Conservation (phyloP, 2,888 invertebrate species). For the Leptopilina drosophilae region DNA sequence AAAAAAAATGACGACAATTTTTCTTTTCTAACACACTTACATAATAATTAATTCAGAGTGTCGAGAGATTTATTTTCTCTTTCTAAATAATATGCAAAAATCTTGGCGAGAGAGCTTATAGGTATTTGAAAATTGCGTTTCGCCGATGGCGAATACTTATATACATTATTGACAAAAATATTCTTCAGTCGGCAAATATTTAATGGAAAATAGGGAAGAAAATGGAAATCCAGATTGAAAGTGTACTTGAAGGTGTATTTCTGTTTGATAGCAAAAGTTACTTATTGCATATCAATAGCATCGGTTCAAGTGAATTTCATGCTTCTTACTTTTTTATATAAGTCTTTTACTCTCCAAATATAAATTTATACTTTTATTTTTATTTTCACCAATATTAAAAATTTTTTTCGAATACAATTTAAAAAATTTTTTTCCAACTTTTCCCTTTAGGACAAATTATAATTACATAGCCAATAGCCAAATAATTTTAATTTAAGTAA, state of each 20-base stretch:
- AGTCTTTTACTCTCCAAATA: background rate
- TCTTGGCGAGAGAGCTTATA: background rate
- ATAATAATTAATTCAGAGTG: too few relatives aligned
- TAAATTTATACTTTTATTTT: background rate
- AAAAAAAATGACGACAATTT: too few relatives aligned
- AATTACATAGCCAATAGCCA: too few relatives aligned
- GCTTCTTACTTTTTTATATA: background rate
- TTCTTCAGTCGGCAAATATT: conserved; percentile 26
- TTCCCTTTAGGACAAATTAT: too few relatives aligned
- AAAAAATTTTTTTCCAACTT: too few relatives aligned
- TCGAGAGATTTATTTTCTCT: too few relatives aligned
- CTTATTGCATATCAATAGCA: conserved; percentile 18
- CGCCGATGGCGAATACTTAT: background rate
- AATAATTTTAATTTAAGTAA: too few relatives aligned
- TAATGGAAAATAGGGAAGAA: conserved; percentile 23
- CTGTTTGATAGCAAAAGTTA: conserved; percentile 9
- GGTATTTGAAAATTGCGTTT: conserved; percentile 20
- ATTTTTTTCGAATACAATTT: too few relatives aligned
- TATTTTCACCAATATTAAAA: too few relatives aligned
- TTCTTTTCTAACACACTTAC: too few relatives aligned
- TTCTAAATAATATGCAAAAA: conserved; percentile 7
- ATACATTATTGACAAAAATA: conserved; percentile 15
- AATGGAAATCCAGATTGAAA: conserved; percentile 2
- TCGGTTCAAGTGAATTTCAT: background rate
- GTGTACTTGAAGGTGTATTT: conserved; percentile 5